These are phyloP conservation scores for Varecia variegata DNA, from an alignment of 2,797 vertebrate species.

Conservation along the genomic window DNA sequence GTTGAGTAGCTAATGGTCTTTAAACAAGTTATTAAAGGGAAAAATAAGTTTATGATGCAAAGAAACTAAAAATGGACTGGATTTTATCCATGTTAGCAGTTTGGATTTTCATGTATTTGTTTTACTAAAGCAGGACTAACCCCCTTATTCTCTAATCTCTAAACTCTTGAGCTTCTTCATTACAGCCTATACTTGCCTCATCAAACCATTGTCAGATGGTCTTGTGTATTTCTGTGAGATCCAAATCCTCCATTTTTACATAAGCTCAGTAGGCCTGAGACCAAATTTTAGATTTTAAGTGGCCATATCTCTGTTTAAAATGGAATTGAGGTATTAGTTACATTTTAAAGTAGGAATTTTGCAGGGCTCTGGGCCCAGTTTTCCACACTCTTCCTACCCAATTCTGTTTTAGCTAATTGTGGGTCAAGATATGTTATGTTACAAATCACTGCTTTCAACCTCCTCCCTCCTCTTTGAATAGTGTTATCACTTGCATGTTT, in stretches of 20 bases:
- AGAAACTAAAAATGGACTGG: conserved; percentile 22
- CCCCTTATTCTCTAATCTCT: conserved; percentile 4
- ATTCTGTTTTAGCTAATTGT: conserved; percentile 40
- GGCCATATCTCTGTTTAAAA: conserved; percentile 1
- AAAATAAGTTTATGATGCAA: conserved; percentile 47
- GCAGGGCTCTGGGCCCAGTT: neutral
- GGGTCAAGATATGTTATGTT: conserved; percentile 11
- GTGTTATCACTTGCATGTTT: conserved; percentile 41
- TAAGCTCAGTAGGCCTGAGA: neutral
- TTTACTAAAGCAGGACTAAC: conserved; percentile 27
- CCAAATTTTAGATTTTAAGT: conserved; percentile 40
- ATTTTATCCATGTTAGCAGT: conserved; percentile 22
- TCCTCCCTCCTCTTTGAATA: conserved; percentile 2
- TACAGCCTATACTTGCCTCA: conserved; percentile 15
- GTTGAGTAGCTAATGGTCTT: conserved; percentile 64
- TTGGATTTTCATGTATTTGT: conserved; percentile 48
- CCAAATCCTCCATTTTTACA: conserved; percentile 16
- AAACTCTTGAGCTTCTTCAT: conserved; percentile 7
- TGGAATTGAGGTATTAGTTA: conserved; percentile 20
- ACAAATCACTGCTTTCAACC: conserved; percentile 8
- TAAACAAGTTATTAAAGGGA: conserved; percentile 60
- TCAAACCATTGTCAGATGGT: conserved; percentile 15
- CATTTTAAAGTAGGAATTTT: conserved; percentile 17
- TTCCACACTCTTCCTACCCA: neutral
- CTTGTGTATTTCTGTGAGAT: neutral